Base-by-base conservation (phyloP, 2,888 invertebrate species). In the Bhutanitis thaidina region DNA sequence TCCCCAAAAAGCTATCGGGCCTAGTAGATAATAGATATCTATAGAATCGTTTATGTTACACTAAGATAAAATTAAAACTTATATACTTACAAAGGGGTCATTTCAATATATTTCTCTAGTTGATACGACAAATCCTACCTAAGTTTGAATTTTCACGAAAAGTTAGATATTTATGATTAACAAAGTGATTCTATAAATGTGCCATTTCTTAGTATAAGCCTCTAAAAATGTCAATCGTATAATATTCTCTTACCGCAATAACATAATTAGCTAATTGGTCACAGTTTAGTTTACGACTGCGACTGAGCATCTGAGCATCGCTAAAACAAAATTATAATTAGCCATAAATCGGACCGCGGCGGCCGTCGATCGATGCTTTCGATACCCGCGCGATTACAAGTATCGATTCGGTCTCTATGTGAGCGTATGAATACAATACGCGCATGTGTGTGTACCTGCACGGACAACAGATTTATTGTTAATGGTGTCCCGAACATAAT, bases 401-500 rank as follows among this genome's bases (percentile, higher is more conserved):
- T 63, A 70, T 74, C 74, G 74, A 74, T 74, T 67, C 61, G 60
- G 56, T 60, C 49, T 32, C 13, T 20, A 1, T 37, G 43, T 49
- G n/a, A 13, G 43, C 12, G 49, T 39, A 51, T 55, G 56, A 34
- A 34, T 12, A 53, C 58, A 12, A 12, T 52, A 59, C 48, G 54
- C 55, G 50, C 8, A 35, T 41, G 40, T 48, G 48, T 48, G 40
- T 7, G 15, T 56, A 60, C 52, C 57, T 56, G 54, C 62, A 74
- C 67, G 74, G 78, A 80, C 78, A 80, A 80, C 86, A 85, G 88
- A 88, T 88, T 88, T 88, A 88, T 87, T 83, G 86, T 86, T 86
- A 86, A 87, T 88, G 86, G 87, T 88, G 88, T 87, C 87, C 83
- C 68, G 86, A 78, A 85, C 80, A 80, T 88, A 88, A 88, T 88